Evolutionary conservation across 2,888 invertebrate species (phyloP), one percentile per base, ranked within the genome.

Genomic region (Aphodius sticticus): DNA sequence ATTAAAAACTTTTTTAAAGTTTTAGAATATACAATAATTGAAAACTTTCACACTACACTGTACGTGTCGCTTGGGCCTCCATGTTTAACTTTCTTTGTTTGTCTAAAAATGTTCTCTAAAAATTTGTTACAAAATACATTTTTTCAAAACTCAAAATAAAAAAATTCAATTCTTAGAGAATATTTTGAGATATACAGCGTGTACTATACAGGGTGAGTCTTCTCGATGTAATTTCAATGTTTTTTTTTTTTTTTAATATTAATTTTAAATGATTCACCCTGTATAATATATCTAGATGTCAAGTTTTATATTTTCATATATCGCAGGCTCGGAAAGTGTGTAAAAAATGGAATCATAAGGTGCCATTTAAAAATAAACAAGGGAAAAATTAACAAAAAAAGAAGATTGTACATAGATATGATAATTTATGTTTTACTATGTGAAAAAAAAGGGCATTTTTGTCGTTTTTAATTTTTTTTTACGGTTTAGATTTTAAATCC

Each of bases 271-370:
- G n/a, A n/a, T n/a, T n/a, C n/a, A 26, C 26, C 26, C 26, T 26
- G 26, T 26, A 70, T 71, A 81, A 70, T 77, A 76, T 79, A 69
- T 77, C 71, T 79, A 77, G 76, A 76, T 81, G 79, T 81, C 79
- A 81, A 80, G 78, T 79, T 78, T 78, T 78, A 80, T 81, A 78
- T 80, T 81, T 81, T 79, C 78, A 81, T 81, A 81, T 81, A 72
- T 77, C 69, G 79, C 7, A 5, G 7, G 53, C 53, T 53, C 53
- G 2, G 53, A 53, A 5, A 79, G 77, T 77, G 77, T 79, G 79
- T 80, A 82, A 79, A 82, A 84, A 85, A 86, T 87, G 86, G 87
- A 87, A 87, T 87, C 87, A 85, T 84, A 87, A 85, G 87, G 87
- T 87, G 87, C 87, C 87, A 87, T 87, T 85, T 81, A 84, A 82